phyloP scores from a whole-genome alignment of 2,888 invertebrate species.

The Platypus cylindrus region DNA sequence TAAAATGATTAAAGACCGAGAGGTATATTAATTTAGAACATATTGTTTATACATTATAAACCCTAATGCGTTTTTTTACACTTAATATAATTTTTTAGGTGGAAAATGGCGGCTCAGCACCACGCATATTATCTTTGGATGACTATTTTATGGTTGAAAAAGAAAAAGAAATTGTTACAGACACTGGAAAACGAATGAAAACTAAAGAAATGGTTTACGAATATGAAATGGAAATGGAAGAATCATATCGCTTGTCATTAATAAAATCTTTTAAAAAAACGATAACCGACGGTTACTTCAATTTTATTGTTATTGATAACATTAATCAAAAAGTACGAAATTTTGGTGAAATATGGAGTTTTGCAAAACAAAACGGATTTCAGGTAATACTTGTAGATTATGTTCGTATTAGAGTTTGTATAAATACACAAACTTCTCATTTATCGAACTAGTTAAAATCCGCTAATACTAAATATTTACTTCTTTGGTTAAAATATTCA shows the following conservation, averaged over 20 bases:
- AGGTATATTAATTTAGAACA: constrained; percentile 34
- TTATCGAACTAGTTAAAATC: too few species aligned
- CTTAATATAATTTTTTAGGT: constrained; percentile 32
- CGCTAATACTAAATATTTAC: too few species aligned
- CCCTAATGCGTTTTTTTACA: neutral
- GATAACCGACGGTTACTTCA: constrained; percentile 78
- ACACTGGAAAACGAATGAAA: constrained; percentile 58
- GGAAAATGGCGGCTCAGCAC: constrained; percentile 78
- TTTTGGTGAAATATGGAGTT: constrained; percentile 81
- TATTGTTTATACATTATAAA: neutral
- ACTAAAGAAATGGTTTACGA: constrained; percentile 73
- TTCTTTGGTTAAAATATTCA: too few species aligned
- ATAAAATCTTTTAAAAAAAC: constrained; percentile 85
- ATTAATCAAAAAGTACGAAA: constrained; percentile 70
- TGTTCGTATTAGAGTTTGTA: too few species aligned
- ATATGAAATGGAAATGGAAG: constrained; percentile 75
- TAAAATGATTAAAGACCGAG: constrained; percentile 71
- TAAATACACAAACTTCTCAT: too few species aligned
- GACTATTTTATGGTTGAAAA: constrained; percentile 90
- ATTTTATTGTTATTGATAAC: constrained; percentile 86
- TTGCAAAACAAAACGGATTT: constrained; percentile 72
- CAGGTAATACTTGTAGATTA: too few species aligned
- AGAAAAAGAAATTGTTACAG: constrained; percentile 57
- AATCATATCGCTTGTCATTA: constrained; percentile 66
- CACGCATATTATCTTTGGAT: constrained; percentile 83